phyloP scores from a whole-genome alignment of 1,140 invertebrate genomes.

The Drosophila suzukii region DNA sequence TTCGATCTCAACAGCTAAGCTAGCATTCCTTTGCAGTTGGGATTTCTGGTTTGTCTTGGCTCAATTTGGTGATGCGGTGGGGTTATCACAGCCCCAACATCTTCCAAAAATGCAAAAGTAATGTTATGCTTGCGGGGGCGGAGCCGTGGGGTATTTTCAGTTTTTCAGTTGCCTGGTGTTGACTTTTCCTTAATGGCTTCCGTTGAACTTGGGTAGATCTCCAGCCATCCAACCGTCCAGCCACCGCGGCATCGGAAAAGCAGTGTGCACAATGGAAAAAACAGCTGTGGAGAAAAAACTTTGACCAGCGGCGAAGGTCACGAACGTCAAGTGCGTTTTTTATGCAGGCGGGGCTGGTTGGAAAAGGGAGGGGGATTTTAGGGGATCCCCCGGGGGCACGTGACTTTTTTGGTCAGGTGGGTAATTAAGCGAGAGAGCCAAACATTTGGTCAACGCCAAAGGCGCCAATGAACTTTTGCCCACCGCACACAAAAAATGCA shows the following conservation, averaged over 20 bases:
- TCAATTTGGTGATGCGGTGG: conserved; percentile 39
- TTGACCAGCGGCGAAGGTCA: conserved; percentile 56
- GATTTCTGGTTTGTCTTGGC: conserved; percentile 31
- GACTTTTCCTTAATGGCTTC: conserved; percentile 68
- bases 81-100: conserved; percentile 68
- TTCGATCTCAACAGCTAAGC: not conserved
- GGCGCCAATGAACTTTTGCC: conserved; percentile 64
- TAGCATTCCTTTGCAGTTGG: conserved; percentile 2
- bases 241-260: conserved; percentile 13
- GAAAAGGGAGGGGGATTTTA: conserved; percentile 1
- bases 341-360: conserved; percentile 39
- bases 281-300: conserved; percentile 25
- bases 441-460: conserved; percentile 45
- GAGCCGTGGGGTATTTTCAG: not conserved
- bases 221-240: not conserved
- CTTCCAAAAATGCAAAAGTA: conserved; percentile 68
- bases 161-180: conserved; percentile 33
- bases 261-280: conserved; percentile 9
- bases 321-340: conserved; percentile 63
- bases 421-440: conserved; percentile 53
- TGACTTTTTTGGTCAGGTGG: conserved; percentile 59
- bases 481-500: conserved; percentile 12
- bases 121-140: conserved; percentile 43
- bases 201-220: conserved; percentile 64
- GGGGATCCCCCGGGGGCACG: conserved; percentile 30